These are phyloP conservation scores for Melieria crassipennis DNA, from an alignment of 2,888 invertebrate genomes.

Conservation along the genomic window DNA sequence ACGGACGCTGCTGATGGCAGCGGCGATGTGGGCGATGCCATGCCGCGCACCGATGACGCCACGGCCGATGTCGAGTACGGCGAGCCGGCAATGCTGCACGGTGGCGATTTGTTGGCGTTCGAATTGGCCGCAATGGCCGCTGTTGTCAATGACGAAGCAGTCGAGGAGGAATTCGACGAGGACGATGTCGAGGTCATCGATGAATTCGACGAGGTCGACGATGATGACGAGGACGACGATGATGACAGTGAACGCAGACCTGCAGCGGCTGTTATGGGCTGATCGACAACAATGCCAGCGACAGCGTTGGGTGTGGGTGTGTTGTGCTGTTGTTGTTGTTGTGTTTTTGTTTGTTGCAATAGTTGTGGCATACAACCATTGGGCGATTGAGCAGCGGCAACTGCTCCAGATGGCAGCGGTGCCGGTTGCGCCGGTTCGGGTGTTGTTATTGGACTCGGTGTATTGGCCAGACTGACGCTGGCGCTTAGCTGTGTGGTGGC, in stretches of 20 bases:
- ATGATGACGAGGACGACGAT: conserved; percentile 52
- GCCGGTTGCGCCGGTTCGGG: conserved; percentile 21
- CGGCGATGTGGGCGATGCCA: conserved; percentile 39
- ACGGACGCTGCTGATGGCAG: conserved; percentile 25
- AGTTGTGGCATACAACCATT: conserved; percentile 32
- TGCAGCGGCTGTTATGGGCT: neutral
- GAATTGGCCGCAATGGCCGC: conserved; percentile 60
- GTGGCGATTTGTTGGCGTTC: conserved; percentile 57
- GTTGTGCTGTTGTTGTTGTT: conserved; percentile 33
- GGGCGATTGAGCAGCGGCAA: conserved; percentile 36
- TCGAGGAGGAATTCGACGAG: conserved; percentile 50
- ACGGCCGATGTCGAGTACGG: conserved; percentile 46
- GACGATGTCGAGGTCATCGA: conserved; percentile 49
- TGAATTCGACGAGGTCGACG: conserved; percentile 55
- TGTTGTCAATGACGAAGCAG: conserved; percentile 58
- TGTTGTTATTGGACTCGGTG: conserved; percentile 39
- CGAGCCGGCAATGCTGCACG: conserved; percentile 41
- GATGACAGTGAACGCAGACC: conserved; percentile 31
- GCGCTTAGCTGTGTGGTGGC: conserved; percentile 50
- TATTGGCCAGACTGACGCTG: conserved; percentile 42
- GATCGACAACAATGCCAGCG: neutral
- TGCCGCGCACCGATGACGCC: conserved; percentile 41
- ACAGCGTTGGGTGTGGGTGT: conserved; percentile 8
- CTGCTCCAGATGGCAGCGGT: conserved; percentile 31
- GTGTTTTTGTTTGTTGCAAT: conserved; percentile 27